phyloP scores from a whole-genome alignment of 1,140 invertebrate genomes.

The Diorhabda carinulata region DNA sequence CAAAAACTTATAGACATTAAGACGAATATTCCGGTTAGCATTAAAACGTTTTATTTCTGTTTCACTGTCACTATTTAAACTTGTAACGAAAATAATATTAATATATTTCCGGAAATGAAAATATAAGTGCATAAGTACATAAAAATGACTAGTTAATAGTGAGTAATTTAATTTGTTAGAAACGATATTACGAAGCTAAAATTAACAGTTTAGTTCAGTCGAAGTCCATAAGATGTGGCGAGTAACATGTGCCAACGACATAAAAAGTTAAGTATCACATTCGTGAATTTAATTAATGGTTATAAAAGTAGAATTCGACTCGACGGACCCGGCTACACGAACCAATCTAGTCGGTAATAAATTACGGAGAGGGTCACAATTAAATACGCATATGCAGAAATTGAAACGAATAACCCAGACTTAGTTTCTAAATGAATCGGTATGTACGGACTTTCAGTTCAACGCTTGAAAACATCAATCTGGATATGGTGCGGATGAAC shows the following conservation, averaged over 20 bases:
- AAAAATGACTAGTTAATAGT: no score
- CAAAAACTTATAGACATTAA: no score
- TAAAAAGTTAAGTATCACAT: slow-evolving; percentile 1
- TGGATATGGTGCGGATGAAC: slow-evolving; percentile 15
- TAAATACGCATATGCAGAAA: slow-evolving; percentile 39
- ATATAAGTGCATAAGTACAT: no score
- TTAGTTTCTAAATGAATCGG: slow-evolving; percentile 32
- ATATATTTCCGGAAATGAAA: no score
- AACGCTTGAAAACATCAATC: slow-evolving; percentile 29
- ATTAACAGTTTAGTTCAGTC: not conserved
- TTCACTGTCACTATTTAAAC: no score
- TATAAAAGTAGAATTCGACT: slow-evolving; percentile 31
- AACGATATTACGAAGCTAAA: no score
- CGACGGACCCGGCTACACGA: slow-evolving; percentile 30
- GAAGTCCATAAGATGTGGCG: not conserved
- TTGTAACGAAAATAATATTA: no score
- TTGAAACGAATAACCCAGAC: slow-evolving; percentile 28
- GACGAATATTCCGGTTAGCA: no score
- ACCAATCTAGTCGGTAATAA: slow-evolving; percentile 29
- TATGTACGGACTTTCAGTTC: slow-evolving; percentile 27
- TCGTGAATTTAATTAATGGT: slow-evolving; percentile 36
- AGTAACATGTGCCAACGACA: not conserved
- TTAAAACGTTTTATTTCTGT: no score
- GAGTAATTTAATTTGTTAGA: no score
- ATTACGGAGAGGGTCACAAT: slow-evolving; percentile 28